Base-by-base conservation (phyloP, 92 coral and sea anemone genomes). In the Pocillopora grandis region DNA sequence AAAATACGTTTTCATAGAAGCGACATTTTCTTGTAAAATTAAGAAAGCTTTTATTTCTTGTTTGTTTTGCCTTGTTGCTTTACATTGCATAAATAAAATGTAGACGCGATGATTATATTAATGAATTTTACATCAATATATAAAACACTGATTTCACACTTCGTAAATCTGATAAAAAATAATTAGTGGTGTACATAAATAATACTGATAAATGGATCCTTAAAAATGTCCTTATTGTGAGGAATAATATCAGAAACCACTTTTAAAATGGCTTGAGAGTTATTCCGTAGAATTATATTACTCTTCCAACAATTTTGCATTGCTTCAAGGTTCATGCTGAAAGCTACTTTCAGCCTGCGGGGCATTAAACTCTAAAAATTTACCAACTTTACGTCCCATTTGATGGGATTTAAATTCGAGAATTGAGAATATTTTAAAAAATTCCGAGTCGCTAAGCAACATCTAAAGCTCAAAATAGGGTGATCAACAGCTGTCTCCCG, bases 401-500 rank as follows among this genome's bases (percentile, higher is more conserved):
- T 70, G 56, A 70, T 70, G 75, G 75, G 11, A 70, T 33, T 70
- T 35, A 70, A 70, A 70, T 37, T 9, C 13, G 18, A 3, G 42
- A 36, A 17, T 70, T 70, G 0, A 18, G 55, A 70, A 20, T 37
- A 42, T 16, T 49, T 9, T 70, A 16, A 5, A 68, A 14, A 68
- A 68, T 31, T 31, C 36, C 52, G 36, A 35, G 61, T 63, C 48
- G 71, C 17, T 33, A 18, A 57, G 58, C 42, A 19, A 31, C 11
- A 58, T 1, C 1, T 16, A 36, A n/a, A 15, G 1, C 61, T 68
- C 18, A 12, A 48, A 15, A 1, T 5, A 23, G 31, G 6, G 15
- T 67, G 18, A 2, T 62, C 36, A 72, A 42, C 84, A 72, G 63
- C 84, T 79, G 61, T 71, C 74, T 64, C 18, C 66, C 27, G 82